Conservation (phyloP, 2,797 vertebrate genomes). For the Scolopax rusticola region DNA sequence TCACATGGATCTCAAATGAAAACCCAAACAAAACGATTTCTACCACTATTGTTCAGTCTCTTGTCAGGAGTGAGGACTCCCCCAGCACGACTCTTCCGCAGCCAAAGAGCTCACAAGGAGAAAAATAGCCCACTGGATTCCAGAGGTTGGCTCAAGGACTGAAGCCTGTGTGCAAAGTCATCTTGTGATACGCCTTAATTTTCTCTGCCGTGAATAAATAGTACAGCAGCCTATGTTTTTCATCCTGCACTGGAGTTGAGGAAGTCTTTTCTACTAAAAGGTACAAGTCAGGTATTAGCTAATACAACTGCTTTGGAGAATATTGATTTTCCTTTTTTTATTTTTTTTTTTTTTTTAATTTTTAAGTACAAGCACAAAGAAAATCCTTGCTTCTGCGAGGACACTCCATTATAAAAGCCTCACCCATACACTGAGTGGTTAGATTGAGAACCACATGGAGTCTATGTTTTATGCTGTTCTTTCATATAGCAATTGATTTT, state of each 20-base stretch:
- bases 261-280: not conserved
- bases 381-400: not conserved
- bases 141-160: not conserved
- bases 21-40: not conserved
- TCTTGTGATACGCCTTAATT: not conserved
- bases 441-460: not conserved
- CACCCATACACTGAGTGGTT: not conserved
- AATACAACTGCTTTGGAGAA: not conserved
- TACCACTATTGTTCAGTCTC: not conserved
- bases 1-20: too few relatives aligned
- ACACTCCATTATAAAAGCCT: not conserved
- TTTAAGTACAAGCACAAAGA: not conserved
- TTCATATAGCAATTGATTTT: conserved; percentile 30
- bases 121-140: not conserved
- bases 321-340: not conserved
- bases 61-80: not conserved
- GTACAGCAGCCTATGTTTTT: not conserved
- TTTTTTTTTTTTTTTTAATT: not conserved
- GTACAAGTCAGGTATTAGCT: not conserved
- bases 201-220: not conserved
- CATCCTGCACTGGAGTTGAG: not conserved
- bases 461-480: not conserved
- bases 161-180: not conserved
- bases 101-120: not conserved
- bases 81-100: not conserved